Conservation (phyloP, 1,140 invertebrate genomes). For the Leptonema lineaticorne region DNA sequence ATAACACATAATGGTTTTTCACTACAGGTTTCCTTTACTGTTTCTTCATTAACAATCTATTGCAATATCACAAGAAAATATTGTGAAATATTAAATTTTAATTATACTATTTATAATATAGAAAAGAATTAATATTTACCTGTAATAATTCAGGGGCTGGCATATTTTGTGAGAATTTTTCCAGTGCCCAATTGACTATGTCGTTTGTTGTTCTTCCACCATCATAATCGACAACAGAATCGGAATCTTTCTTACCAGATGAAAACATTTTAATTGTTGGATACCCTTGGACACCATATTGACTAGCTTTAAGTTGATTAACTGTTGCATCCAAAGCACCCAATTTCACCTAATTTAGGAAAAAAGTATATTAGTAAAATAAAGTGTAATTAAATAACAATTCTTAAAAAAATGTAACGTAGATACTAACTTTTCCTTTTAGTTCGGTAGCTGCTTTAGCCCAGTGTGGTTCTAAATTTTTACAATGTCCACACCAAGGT, state of each 20-base stretch:
- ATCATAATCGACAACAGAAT: slow-evolving; percentile 75
- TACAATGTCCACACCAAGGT: slow-evolving; percentile 96
- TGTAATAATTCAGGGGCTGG: slow-evolving; percentile 87
- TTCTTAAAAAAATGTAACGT: background rate
- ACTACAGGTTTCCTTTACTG: slow-evolving; percentile 75
- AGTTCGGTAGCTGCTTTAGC: slow-evolving; percentile 89
- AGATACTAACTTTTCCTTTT: slow-evolving; percentile 75
- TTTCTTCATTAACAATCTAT: slow-evolving; percentile 61
- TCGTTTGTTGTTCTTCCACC: slow-evolving; percentile 90
- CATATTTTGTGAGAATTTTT: slow-evolving; percentile 83
- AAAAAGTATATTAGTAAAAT: no score
- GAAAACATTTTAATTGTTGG: slow-evolving; percentile 97
- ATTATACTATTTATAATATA: slow-evolving; percentile 1
- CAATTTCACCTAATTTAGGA: slow-evolving; percentile 83
- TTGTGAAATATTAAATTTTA: background rate
- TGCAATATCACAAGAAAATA: slow-evolving; percentile 29
- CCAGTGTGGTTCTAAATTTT: slow-evolving; percentile 95
- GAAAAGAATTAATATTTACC: slow-evolving; percentile 50
- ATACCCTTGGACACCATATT: slow-evolving; percentile 87
- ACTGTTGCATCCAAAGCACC: slow-evolving; percentile 97
- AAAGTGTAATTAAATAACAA: background rate
- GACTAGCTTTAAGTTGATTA: slow-evolving; percentile 73
- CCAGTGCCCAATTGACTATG: slow-evolving; percentile 88
- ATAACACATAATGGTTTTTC: slow-evolving; percentile 91
- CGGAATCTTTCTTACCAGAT: slow-evolving; percentile 73